Percentiles rank a stretch among this genome's conserved stretches.
Evolutionary conservation across 2,113 vertebrate species (phyloP).

Genomic region (Xenopus laevis): DNA sequence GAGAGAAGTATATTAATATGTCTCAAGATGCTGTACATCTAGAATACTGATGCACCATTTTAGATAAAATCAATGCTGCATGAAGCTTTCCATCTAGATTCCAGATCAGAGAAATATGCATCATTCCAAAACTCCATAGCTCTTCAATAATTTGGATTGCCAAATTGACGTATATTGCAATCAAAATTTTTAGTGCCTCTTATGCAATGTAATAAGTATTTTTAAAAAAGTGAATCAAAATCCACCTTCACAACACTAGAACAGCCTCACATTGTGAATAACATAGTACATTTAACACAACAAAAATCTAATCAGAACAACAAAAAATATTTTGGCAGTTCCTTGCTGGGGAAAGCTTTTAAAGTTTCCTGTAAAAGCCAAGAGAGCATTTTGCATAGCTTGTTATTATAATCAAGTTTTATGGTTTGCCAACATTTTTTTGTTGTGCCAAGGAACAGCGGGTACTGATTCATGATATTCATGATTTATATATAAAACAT

Average conservation of each 20-base stretch:
- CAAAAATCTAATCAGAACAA: not conserved
- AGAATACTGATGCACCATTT: slow-evolving; percentile 17
- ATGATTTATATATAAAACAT: no score
- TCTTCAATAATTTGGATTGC: slow-evolving; percentile 17
- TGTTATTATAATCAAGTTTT: no score
- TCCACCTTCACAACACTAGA: not conserved
- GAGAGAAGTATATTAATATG: slow-evolving; percentile 4
- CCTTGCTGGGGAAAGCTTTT: not conserved
- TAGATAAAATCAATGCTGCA: slow-evolving; percentile 25
- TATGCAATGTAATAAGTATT: slow-evolving; percentile 22
- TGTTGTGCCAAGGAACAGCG: no score
- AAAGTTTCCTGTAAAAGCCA: no score
- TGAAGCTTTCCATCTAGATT: not conserved
- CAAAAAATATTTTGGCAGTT: not conserved
- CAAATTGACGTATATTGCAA: slow-evolving; percentile 23
- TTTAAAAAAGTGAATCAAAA: slow-evolving; percentile 20
- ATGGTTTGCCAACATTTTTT: no score
- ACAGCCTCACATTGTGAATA: not conserved
- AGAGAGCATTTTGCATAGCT: no score
- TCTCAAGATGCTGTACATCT: not conserved
- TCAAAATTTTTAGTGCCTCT: slow-evolving; percentile 23
- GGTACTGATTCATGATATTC: no score
- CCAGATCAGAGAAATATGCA: slow-evolving; percentile 5
- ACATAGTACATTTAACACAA: slow-evolving; percentile 5
- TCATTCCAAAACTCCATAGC: slow-evolving; percentile 2